Evolutionary conservation across 1,140 invertebrate species (phyloP), one percentile per base, ranked within the genome.

Genomic region (Macrobrachium nipponense): DNA sequence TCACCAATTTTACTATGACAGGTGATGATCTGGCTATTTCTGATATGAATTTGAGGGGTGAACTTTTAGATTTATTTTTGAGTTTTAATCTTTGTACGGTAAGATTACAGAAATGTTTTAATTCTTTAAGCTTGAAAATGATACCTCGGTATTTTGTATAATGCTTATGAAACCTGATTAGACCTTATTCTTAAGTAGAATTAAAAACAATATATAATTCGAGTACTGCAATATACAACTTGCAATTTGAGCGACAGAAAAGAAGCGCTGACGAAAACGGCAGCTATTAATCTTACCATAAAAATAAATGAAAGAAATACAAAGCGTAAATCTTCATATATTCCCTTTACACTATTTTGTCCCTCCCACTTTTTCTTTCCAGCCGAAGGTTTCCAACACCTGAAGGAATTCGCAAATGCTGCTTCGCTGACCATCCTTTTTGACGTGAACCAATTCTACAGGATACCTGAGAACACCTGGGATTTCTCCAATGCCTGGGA

Each of bases 1-100:
- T 79, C 76, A 86, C 76, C 10, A 86, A 86, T 36, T 86, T 86
- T 20, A 86, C 83, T 0, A 86, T 86, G 27, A 86, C 76, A 10
- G 36, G 83, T 86, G 36, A 85, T 62, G 14, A 14, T 36, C 7
- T 5, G 18, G 20, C 15, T 15, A 58, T 51, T 17, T 36, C 44
- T 66, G 36, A 20, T 23, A 61, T 61, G 0, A 15, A 1, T 23
- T 27, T 43, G 20, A 51, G 15, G 14, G 51, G 6, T 76, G 23
- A 36, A 36, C 27, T 36, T 36, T 36, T 36, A 36, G 4, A 36
- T 2, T 36, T 36, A 1, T 36, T 2, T 36, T 36, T 36, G 27
- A 2, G 27, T 36, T 36, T 36, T 36, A 17, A 18, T 76, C 6
- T 15, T 17, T 14, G 73, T 12, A 51, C 15, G n/a, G 73, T 36